Percentiles rank a stretch among this genome's conserved stretches.
Evolutionary conservation across 2,888 invertebrate genomes (phyloP).

Genomic region (Trissolcus brochymenae): DNA sequence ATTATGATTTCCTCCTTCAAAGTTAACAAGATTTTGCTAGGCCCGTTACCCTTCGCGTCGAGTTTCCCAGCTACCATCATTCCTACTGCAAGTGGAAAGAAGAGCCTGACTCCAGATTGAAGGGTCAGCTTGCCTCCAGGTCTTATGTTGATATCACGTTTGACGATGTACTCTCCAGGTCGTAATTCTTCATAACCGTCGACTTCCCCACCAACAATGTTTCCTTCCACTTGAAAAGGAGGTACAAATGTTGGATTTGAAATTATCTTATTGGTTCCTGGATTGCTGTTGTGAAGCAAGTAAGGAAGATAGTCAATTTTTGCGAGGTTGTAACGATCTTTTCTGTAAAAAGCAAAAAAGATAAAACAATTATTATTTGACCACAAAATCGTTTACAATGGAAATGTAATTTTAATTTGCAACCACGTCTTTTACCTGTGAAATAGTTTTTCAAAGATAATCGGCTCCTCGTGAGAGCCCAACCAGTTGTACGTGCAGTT

Average conservation of each 20-base stretch:
- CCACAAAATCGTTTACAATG: too few relatives aligned
- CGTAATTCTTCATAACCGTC: constrained; percentile 90
- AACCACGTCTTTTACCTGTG: constrained; percentile 76
- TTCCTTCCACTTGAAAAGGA: constrained; percentile 84
- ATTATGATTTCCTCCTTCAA: constrained; percentile 86
- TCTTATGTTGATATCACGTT: constrained; percentile 94
- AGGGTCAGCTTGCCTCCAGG: constrained; percentile 94
- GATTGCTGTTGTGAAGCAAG: constrained; percentile 91
- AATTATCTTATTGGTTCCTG: constrained; percentile 89
- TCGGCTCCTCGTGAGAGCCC: constrained; percentile 85
- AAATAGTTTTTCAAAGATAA: constrained; percentile 86
- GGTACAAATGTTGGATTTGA: constrained; percentile 87
- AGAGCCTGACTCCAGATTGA: constrained; percentile 90
- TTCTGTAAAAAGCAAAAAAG: constrained; percentile 76
- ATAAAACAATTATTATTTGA: not conserved
- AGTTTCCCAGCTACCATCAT: constrained; percentile 97
- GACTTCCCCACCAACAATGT: constrained; percentile 92
- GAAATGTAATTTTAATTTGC: not conserved
- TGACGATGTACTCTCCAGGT: constrained; percentile 93
- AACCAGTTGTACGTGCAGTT: constrained; percentile 97
- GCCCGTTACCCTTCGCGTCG: constrained; percentile 87
- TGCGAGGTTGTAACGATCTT: constrained; percentile 96
- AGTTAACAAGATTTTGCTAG: constrained; percentile 88
- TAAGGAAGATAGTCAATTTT: constrained; percentile 94
- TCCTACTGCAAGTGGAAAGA: constrained; percentile 94